phyloP scores from a whole-genome alignment of 1,140 invertebrate genomes.

The Microplitis mediator region DNA sequence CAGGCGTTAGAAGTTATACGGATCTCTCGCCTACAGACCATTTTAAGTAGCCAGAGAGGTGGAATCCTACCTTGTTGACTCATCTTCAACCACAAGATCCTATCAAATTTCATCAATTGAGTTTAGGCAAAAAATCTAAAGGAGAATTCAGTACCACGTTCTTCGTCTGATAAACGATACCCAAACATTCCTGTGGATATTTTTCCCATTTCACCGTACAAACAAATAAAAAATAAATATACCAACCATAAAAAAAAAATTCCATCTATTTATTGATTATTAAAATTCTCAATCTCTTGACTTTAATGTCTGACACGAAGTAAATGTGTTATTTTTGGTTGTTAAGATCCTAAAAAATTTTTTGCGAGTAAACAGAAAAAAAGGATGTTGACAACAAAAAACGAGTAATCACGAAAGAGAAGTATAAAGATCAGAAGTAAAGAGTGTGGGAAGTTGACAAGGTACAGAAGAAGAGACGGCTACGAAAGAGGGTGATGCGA shows the following conservation, averaged over 20 bases:
- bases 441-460: slow-evolving; percentile 15
- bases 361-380: too few species aligned
- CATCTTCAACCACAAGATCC: slow-evolving; percentile 33
- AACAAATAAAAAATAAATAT: too few species aligned
- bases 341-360: too few species aligned
- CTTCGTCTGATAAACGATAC: not conserved
- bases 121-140: not conserved
- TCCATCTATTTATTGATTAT: too few species aligned
- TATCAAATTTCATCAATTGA: slow-evolving; percentile 38
- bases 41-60: not conserved
- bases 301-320: too few species aligned
- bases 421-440: slow-evolving; percentile 4
- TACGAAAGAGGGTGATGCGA: slow-evolving; percentile 20
- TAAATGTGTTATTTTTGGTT: too few species aligned
- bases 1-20: slow-evolving; percentile 1
- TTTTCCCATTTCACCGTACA: too few species aligned
- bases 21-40: too few species aligned
- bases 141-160: too few species aligned
- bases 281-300: too few species aligned
- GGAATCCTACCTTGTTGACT: slow-evolving; percentile 45
- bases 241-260: too few species aligned
- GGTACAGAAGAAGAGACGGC: slow-evolving; percentile 17
- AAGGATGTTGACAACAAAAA: slow-evolving; percentile 8
- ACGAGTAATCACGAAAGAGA: not conserved
- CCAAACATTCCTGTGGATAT: not conserved